Base-by-base conservation (phyloP, 2,113 vertebrate species). In the Ifrita kowaldi region DNA sequence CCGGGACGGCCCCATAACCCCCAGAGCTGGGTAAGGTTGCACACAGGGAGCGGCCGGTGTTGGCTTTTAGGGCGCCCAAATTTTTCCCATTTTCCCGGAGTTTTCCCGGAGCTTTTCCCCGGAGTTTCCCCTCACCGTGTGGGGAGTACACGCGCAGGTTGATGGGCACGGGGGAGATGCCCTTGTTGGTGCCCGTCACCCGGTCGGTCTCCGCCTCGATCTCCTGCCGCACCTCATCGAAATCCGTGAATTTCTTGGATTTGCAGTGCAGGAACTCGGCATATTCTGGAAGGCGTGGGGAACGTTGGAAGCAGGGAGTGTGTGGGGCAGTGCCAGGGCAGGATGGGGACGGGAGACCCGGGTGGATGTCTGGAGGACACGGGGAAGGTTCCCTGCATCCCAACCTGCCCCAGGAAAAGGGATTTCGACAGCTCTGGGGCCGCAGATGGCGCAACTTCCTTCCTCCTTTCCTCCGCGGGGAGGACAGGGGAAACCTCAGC, bases 221-320 rank as follows among this genome's bases (percentile, higher is more conserved):
- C 97, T 99, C 99, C 67, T 97, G 77, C 64, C 99, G 98, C 42
- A 99, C 99, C 94, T 99, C 99, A 1, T 99, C 99, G 13, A 99
- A 99, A 90, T 99, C 99, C 76, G 99, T 99, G 98, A 99, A 99
- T 93, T 99, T 99, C 94, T 98, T 99, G 88, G 98, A 99, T 83
- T 99, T 99, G 98, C 99, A 99, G 98, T 99, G 99, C 95, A 99
- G 97, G 96, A 99, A 99, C 87, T 99, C 99, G 0, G 99, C 99
- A 97, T 99, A 99, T 97, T 99, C 99, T 99, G 93, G 7, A 55
- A 89, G 6, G 44, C 21, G 7, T 7, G 0, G 10, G 30, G 19
- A 28, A 28, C 0, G 28, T 32, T 4, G 6, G 2, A 3, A 16
- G 11, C 5, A 2, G 35, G n/a, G 42, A 24, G 21, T 1, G 27